Evolutionary conservation across 2,113 vertebrate genomes (phyloP), one percentile per base, ranked within the genome.

Genomic region (Nicator chloris): DNA sequence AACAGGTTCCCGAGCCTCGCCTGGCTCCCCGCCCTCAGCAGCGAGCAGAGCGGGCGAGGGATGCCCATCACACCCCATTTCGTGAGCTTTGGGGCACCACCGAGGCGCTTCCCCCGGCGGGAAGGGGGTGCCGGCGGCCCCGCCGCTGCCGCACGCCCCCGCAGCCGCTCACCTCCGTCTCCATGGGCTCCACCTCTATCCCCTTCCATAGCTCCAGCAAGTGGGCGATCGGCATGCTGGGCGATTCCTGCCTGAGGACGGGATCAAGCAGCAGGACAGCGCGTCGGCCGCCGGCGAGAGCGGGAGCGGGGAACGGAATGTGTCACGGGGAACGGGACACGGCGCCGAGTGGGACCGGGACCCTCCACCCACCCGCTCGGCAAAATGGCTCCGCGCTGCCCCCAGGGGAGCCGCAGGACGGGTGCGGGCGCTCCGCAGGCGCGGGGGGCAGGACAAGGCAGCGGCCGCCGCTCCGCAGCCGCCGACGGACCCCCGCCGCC

Each of bases 171-270:
- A 98, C 98, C 98, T 98, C 98, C 26, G 83, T 96, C n/a, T 98
- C 98, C 98, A 98, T 97, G 75, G 98, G 97, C 69, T 98, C 97
- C 97, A 98, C 97, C 86, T 98, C 98, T 57, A 98, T 98, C 93
- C 97, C 98, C 5, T 98, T 98, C 98, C 98, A 98, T 98, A 98
- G 97, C 82, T 98, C 98, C 96, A 98, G 93, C 44, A 98, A 18
- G 94, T 98, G 98, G 35, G 98, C 98, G 28, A 98, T 98, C 33
- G 98, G 98, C 98, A 98, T 98, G 68, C 70, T 73, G 59, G 22
- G 57, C 70, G 94, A 93, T 75, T 91, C 73, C 51, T 56, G 64
- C 60, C 50, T 3, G 60, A 35, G 27, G 59, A n/a, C 65, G 84
- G 21, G 69, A 73, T 13, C 45, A 1, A 85, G 75, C 37, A 9